Conservation (phyloP, 2,888 invertebrate species). For the Lumbricus terrestris region DNA sequence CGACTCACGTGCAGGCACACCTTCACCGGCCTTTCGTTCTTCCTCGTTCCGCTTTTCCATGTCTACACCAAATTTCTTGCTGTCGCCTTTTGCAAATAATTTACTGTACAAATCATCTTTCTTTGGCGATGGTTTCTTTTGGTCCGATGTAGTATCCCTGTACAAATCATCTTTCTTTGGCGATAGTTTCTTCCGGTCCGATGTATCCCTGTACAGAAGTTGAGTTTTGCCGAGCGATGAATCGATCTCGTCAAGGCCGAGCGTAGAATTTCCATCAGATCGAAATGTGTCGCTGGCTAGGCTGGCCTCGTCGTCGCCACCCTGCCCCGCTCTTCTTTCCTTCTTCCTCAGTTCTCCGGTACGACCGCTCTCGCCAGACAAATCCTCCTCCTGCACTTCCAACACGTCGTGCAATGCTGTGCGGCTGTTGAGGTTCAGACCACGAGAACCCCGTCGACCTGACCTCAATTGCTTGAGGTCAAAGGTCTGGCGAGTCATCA, state of each 20-base stretch:
- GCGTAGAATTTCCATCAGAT: not conserved
- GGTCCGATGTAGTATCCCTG: too few species aligned
- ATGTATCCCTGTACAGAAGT: not conserved
- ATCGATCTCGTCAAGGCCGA: not conserved
- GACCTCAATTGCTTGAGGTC: not conserved
- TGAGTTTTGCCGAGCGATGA: not conserved
- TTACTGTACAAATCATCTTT: not conserved
- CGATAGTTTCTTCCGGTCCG: not conserved
- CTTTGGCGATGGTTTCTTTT: not conserved
- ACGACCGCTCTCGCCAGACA: constrained; percentile 8
- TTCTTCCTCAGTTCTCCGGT: not conserved
- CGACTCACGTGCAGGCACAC: not conserved
- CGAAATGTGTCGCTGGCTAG: not conserved
- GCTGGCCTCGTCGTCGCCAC: not conserved
- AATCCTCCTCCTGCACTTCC: not conserved
- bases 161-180: not conserved
- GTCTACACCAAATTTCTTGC: not conserved
- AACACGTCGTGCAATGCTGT: not conserved
- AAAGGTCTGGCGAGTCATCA: not conserved
- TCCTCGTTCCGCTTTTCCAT: not conserved
- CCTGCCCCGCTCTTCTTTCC: not conserved
- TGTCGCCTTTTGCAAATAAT: not conserved
- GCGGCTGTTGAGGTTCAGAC: not conserved
- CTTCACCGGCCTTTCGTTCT: not conserved
- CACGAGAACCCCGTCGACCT: not conserved